Evolutionary conservation across 2,888 invertebrate species (phyloP).

Genomic region (Melanargia galathea): DNA sequence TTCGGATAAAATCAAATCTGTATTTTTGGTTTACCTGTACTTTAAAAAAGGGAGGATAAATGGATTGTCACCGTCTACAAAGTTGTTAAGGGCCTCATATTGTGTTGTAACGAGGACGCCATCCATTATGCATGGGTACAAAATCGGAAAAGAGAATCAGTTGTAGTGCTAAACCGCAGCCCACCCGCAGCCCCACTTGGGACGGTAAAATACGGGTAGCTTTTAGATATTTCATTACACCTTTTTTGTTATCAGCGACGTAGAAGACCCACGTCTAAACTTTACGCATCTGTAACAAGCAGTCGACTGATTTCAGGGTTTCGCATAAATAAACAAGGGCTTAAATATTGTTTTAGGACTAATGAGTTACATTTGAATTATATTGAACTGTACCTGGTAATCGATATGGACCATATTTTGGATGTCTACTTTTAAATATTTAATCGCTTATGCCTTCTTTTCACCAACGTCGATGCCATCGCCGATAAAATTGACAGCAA

Average conservation of each 20-base stretch:
- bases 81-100: not conserved
- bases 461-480: no score
- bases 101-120: not conserved
- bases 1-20: no score
- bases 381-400: conserved; percentile 36
- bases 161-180: not conserved
- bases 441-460: no score
- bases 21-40: no score
- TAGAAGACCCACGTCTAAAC: conserved; percentile 43
- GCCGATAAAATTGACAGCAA: no score
- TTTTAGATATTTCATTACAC: conserved; percentile 24
- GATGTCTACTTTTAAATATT: not conserved
- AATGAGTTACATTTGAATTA: conserved; percentile 63
- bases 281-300: conserved; percentile 48
- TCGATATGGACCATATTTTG: conserved; percentile 16
- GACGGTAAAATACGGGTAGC: conserved; percentile 12
- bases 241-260: conserved; percentile 37
- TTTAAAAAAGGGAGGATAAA: no score
- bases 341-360: conserved; percentile 71
- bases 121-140: not conserved
- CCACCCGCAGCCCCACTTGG: not conserved
- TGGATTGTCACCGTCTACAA: not conserved
- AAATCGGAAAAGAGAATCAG: conserved; percentile 6
- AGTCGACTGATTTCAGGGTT: conserved; percentile 51
- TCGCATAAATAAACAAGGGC: conserved; percentile 62